A percentile compares a stretch with the other conserved stretches of the same genome.
Conservation (phyloP, 2,888 invertebrate genomes). For the Cremastinae sp. region DNA sequence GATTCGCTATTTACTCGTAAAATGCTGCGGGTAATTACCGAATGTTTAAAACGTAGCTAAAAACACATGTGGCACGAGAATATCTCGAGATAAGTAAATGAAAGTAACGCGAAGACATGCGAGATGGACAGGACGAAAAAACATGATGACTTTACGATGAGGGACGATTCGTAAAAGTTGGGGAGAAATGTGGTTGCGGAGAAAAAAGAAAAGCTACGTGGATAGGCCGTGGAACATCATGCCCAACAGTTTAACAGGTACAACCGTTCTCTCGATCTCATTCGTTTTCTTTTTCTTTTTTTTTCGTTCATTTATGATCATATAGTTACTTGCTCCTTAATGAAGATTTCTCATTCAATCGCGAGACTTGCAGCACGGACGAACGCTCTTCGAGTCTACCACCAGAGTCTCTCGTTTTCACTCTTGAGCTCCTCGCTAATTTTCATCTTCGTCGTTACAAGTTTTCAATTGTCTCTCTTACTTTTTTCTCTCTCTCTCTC, state of each 20-base stretch:
- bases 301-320: conserved; percentile 6
- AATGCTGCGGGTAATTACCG: conserved; percentile 48
- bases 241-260: conserved; percentile 53
- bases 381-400: neutral
- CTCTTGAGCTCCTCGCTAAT: conserved; percentile 2
- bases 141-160: conserved; percentile 24
- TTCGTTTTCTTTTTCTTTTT: conserved; percentile 27
- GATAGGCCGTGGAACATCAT: conserved; percentile 56
- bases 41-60: conserved; percentile 19
- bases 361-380: neutral
- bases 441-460: too few relatives aligned
- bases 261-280: conserved; percentile 46
- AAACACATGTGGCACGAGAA: neutral
- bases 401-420: too few relatives aligned
- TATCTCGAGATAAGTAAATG: neutral
- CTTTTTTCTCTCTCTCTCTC: conserved; percentile 19
- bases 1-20: conserved; percentile 69
- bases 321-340: conserved; percentile 35
- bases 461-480: too few relatives aligned
- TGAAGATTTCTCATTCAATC: conserved; percentile 10
- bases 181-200: too few relatives aligned
- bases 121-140: too few relatives aligned
- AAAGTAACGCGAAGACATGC: neutral
- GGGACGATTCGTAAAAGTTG: conserved; percentile 34
- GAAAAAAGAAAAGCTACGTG: conserved; percentile 19